A percentile compares a stretch with the other conserved stretches of the same genome.
These are phyloP conservation scores for Sorex fumeus DNA, from an alignment of 2,113 vertebrate species.

Conservation along the genomic window DNA sequence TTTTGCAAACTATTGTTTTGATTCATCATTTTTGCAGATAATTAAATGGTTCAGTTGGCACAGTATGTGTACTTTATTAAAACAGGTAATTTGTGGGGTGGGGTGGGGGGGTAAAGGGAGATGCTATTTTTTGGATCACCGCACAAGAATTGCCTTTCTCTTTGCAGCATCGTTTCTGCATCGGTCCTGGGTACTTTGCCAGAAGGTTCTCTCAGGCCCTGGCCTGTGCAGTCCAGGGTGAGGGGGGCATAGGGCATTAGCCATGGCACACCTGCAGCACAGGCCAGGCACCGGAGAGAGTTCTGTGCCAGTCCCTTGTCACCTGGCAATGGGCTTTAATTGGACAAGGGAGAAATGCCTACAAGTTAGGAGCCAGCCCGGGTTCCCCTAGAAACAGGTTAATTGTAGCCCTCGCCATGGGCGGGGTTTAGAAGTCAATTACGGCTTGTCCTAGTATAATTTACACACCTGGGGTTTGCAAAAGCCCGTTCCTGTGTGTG, in stretches of 20 bases:
- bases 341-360: conserved; percentile 77
- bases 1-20: conserved; percentile 90
- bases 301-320: conserved; percentile 65
- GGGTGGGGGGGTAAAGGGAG: conserved; percentile 36
- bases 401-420: conserved; percentile 78
- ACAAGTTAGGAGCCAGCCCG: conserved; percentile 82
- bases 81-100: conserved; percentile 85
- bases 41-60: conserved; percentile 89
- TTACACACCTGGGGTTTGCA: conserved; percentile 82
- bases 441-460: conserved; percentile 84
- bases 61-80: conserved; percentile 88
- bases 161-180: conserved; percentile 80
- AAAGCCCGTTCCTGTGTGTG: conserved; percentile 77
- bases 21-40: conserved; percentile 89
- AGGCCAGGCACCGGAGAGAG: conserved; percentile 61
- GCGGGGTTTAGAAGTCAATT: conserved; percentile 87
- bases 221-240: background rate
- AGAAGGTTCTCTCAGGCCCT: background rate
- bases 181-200: conserved; percentile 71
- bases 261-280: accelerated
- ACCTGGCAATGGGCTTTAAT: conserved; percentile 80
- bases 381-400: conserved; percentile 79
- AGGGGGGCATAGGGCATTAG: background rate
- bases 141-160: conserved; percentile 88
- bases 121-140: conserved; percentile 88